Evolutionary conservation across 2,888 invertebrate species (phyloP), one percentile per base, ranked within the genome.

Genomic region (Molanna angustata): DNA sequence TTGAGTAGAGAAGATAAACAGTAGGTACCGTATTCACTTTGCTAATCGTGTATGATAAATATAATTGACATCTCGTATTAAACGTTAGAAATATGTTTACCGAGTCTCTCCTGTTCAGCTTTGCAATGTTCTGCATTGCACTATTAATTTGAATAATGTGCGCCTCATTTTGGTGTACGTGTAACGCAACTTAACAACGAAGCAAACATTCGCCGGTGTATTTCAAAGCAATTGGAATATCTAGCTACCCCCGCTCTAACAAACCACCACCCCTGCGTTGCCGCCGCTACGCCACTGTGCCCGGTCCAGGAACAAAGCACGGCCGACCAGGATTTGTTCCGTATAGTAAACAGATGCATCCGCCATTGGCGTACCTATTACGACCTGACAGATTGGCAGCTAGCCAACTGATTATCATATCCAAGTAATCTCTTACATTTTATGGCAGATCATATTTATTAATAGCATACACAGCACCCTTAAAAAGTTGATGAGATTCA

Each of bases 381-480:
- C 27, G 27, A 27, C 6, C 13, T 31, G 33, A 39, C 18, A 48
- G 49, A 35, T 49, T 49, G 49, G 49, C 49, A 32, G 16, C 11
- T 11, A 13, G 49, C 49, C 49, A 49, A 18, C 43, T 43, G 33
- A 49, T 49, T 49, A 49, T 42, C 49, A 49, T 49, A 49, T 49
- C 49, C 35, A 13, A 32, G 20, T 43, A 11, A 43, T 49, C 41
- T 43, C 33, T n/a, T 35, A 18, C 42, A 32, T 42, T 41, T 49
- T 42, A 48, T 48, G 14, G 21, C 16, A 11, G 37, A n/a, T 11
- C 20, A 21, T 35, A 14, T 49, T 43, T 49, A 49, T 43, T 32
- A 49, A 14, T 22, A 33, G 49, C 49, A 32, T 35, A 49, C 49
- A 35, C 42, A 35, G 49, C 49, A 35, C n/a, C 17, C 4, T 27